Evolutionary conservation across 2,113 vertebrate species (phyloP).

Genomic region (Aphelocoma coerulescens): DNA sequence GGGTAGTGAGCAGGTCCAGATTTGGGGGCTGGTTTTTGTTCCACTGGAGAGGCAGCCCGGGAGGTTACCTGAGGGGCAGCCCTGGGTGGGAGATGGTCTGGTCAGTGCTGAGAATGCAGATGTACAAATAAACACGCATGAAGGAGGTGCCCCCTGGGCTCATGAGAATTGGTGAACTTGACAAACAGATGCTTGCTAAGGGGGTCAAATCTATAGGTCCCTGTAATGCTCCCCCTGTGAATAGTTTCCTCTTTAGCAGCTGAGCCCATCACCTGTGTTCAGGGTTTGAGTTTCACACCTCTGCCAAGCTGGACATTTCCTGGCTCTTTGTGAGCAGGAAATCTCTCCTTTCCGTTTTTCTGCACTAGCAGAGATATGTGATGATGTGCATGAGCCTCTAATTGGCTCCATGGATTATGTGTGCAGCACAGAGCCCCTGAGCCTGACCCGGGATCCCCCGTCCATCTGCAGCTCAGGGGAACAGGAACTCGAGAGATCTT

Average conservation of each 20-base stretch:
- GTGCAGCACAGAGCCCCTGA: background rate
- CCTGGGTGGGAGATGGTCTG: background rate
- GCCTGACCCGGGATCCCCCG: background rate
- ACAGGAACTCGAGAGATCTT: background rate
- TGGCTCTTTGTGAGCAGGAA: background rate
- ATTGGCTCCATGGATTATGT: background rate
- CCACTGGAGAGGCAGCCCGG: background rate
- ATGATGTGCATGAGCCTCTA: background rate
- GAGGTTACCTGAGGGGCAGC: background rate
- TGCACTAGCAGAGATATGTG: background rate
- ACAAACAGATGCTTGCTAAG: background rate
- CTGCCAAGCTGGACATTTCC: background rate
- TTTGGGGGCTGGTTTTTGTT: background rate
- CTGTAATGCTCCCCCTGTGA: background rate
- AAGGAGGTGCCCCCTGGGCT: background rate
- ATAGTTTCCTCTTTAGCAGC: background rate
- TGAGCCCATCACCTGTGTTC: background rate
- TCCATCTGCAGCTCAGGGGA: background rate
- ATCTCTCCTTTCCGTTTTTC: background rate
- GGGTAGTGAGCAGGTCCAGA: background rate
- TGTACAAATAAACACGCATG: accelerated
- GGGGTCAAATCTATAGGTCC: background rate
- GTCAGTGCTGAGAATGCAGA: accelerated
- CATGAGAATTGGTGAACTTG: accelerated
- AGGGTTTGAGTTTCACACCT: background rate